A percentile compares a stretch with the other conserved stretches of the same genome.
These are phyloP conservation scores for Atrina japonica DNA, from an alignment of 2,888 invertebrate species.

Conservation along the genomic window DNA sequence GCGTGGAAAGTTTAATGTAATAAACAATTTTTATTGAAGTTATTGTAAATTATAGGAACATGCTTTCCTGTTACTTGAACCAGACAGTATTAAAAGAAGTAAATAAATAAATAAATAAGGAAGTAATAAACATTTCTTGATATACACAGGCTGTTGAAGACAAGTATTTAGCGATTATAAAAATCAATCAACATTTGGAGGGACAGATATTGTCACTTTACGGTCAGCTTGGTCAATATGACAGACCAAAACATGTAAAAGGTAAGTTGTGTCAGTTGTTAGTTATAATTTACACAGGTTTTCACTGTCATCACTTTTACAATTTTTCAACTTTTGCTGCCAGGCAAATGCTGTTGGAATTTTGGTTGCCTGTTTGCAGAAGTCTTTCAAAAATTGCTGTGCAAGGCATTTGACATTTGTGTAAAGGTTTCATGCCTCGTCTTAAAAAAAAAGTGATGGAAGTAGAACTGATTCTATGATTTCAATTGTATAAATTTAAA, in stretches of 20 bases:
- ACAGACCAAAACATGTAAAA: constrained; percentile 27
- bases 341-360: too few species aligned
- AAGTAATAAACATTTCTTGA: constrained; percentile 4
- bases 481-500: too few species aligned
- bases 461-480: background rate
- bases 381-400: too few species aligned
- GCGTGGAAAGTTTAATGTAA: too few species aligned
- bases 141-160: constrained; percentile 66
- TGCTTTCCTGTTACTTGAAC: too few species aligned
- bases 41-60: too few species aligned
- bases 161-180: constrained; percentile 60
- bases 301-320: too few species aligned
- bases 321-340: too few species aligned
- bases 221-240: constrained; percentile 60
- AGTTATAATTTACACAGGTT: background rate
- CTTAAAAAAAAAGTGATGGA: background rate
- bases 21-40: too few species aligned
- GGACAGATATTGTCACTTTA: constrained; percentile 62
- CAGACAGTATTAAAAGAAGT: too few species aligned
- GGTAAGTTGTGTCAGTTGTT: constrained; percentile 14
- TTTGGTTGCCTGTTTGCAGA: too few species aligned
- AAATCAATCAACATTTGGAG: constrained; percentile 69
- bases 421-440: background rate
- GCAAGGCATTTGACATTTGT: background rate
- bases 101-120: too few species aligned